Percentiles rank a stretch among this genome's conserved stretches.
phyloP scores from a whole-genome alignment of 2,797 vertebrate genomes.

The Melanotaenia pygmaea region DNA sequence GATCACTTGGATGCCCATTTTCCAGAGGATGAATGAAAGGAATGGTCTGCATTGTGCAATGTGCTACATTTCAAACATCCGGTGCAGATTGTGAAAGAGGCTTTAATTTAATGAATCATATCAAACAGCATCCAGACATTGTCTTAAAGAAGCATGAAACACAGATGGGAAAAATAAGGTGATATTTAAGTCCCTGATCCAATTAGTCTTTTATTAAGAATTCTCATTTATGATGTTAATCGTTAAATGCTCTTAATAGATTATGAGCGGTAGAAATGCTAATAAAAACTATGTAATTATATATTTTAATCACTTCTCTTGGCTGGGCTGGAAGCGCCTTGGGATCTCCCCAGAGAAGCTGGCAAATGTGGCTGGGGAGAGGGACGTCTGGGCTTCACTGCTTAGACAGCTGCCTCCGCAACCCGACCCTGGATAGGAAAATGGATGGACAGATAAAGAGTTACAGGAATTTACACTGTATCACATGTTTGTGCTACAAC shows the following conservation, averaged over 20 bases:
- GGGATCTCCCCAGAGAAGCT: too few relatives aligned
- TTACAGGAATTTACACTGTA: conserved; percentile 7
- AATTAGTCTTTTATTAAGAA: conserved; percentile 16
- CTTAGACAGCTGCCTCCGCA: too few relatives aligned
- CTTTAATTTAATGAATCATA: too few relatives aligned
- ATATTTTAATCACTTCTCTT: too few relatives aligned
- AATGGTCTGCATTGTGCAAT: conserved; percentile 44
- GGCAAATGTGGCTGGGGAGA: too few relatives aligned
- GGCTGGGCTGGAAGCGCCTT: too few relatives aligned
- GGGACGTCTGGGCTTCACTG: too few relatives aligned
- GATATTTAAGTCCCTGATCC: conserved; percentile 15
- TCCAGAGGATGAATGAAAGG: conserved; percentile 56
- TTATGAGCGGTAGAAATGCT: conserved; percentile 14
- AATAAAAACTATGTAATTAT: background rate
- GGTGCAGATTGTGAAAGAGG: too few relatives aligned
- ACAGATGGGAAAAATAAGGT: conserved; percentile 32
- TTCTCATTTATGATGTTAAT: conserved; percentile 13
- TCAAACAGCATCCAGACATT: too few relatives aligned
- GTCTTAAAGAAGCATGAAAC: background rate
- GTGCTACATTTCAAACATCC: too few relatives aligned
- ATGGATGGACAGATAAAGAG: conserved; percentile 9
- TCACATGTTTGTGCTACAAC: too few relatives aligned
- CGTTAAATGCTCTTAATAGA: conserved; percentile 18
- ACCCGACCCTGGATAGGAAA: too few relatives aligned
- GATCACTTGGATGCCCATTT: conserved; percentile 53